phyloP scores from a whole-genome alignment of 2,888 invertebrate genomes.

The Conus canariensis region DNA sequence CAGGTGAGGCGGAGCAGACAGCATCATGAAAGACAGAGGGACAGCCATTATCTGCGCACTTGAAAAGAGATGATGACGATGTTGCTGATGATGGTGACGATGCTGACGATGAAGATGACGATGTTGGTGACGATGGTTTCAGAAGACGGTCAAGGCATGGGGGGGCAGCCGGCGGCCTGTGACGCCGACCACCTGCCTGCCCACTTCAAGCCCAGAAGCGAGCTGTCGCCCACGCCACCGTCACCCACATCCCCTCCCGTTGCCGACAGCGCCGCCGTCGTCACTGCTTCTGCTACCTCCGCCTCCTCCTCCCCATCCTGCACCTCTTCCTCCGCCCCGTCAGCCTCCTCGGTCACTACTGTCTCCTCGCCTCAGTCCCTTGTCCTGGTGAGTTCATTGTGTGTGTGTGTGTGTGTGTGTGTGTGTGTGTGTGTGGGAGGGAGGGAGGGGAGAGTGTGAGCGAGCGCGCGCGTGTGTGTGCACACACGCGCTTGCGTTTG shows the following conservation, averaged over 20 bases:
- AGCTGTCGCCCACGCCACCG: neutral
- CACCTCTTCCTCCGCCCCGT: neutral
- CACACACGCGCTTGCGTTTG: neutral
- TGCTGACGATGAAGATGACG: neutral
- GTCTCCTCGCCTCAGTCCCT: neutral
- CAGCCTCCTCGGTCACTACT: neutral
- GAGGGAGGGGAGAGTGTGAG: no score
- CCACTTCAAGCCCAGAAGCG: slow-evolving; percentile 26
- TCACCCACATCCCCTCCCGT: neutral
- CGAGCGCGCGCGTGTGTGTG: no score
- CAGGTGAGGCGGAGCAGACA: no score
- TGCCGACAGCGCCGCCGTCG: neutral
- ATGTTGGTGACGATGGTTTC: neutral
- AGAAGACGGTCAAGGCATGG: neutral
- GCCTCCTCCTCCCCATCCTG: neutral
- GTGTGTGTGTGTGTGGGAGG: no score
- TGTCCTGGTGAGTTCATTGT: neutral
- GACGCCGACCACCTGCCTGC: slow-evolving; percentile 26
- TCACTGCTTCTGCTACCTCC: neutral
- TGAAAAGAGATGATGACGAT: neutral
- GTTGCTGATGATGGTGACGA: neutral
- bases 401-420: no score
- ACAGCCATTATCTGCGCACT: neutral
- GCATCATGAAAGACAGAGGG: neutral
- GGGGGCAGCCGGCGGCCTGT: slow-evolving; percentile 5